Evolutionary conservation across 2,797 vertebrate genomes (phyloP).

Genomic region (Phyllotis vaccarum): DNA sequence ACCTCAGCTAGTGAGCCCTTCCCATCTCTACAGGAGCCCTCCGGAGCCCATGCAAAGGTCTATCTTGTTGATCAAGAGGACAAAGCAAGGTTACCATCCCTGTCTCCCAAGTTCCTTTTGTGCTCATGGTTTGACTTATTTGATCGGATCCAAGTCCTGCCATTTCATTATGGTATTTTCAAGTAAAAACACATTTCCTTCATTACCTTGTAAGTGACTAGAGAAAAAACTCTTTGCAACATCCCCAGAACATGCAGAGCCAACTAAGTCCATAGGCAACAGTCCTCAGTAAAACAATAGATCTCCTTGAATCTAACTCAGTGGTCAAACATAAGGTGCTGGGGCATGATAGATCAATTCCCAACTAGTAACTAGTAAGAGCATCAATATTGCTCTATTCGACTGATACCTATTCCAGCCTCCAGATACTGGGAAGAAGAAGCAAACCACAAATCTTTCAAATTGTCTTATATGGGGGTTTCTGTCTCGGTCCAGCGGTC

Average conservation of each 20-base stretch:
- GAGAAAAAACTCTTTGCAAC: slow-evolving; percentile 11
- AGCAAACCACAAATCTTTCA: slow-evolving; percentile 20
- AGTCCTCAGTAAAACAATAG: not conserved
- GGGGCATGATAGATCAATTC: not conserved
- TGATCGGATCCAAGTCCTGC: not conserved
- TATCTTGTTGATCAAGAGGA: not conserved
- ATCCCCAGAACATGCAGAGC: not conserved
- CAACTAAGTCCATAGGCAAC: not conserved
- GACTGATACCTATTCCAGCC: not conserved
- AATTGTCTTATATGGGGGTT: not conserved
- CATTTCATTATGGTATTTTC: not conserved
- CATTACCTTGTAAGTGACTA: not conserved
- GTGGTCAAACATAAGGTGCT: not conserved
- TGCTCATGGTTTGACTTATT: not conserved
- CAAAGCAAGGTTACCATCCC: not conserved
- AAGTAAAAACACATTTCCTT: not conserved
- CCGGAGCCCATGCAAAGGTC: not conserved
- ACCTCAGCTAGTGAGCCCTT: not conserved
- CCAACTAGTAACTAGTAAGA: slow-evolving; percentile 8
- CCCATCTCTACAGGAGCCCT: not conserved
- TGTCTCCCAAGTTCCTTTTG: not conserved
- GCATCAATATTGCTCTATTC: not conserved
- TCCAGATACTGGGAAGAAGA: slow-evolving; percentile 27
- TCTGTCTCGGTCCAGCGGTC: not conserved
- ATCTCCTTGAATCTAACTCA: not conserved